These are phyloP conservation scores for Orthonychiurus folsomi DNA, from an alignment of 2,888 invertebrate genomes.

Conservation along the genomic window DNA sequence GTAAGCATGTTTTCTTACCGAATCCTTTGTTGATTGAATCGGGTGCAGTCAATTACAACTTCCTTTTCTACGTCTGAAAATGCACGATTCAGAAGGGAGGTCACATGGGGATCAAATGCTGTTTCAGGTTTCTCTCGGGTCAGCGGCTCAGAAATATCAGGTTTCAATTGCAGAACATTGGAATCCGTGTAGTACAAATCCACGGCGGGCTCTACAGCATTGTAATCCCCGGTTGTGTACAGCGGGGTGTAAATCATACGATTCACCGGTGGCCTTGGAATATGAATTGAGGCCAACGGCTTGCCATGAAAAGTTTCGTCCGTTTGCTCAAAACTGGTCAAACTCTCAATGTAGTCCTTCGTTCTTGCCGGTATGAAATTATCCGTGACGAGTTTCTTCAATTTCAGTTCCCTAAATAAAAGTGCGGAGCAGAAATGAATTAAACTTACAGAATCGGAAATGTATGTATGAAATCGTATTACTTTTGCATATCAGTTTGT, in stretches of 20 bases:
- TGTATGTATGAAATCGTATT: background rate
- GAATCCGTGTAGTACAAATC: conserved; percentile 37
- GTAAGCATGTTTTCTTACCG: too few species aligned
- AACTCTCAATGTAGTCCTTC: conserved; percentile 31
- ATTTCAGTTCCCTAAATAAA: conserved; percentile 63
- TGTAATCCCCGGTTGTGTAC: conserved; percentile 26
- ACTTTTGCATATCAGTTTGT: conserved; percentile 13
- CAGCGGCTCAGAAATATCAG: conserved; percentile 29
- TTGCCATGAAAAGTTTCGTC: conserved; percentile 32
- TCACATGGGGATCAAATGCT: conserved; percentile 33
- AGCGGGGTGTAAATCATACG: conserved; percentile 31
- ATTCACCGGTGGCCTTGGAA: conserved; percentile 32
- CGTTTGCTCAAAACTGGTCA: conserved; percentile 31
- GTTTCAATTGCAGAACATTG: conserved; percentile 36
- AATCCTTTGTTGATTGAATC: background rate
- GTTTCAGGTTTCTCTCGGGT: conserved; percentile 33
- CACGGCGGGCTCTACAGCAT: conserved; percentile 25
- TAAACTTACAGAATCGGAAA: background rate
- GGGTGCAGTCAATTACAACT: conserved; percentile 30
- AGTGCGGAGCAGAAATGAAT: conserved; percentile 8
- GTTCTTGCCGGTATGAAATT: conserved; percentile 71
- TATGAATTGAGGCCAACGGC: conserved; percentile 23
- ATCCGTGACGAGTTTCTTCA: conserved; percentile 78
- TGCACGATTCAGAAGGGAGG: conserved; percentile 32
- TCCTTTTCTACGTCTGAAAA: conserved; percentile 36